Conservation (phyloP, 1,140 invertebrate species). For the Micrasema longulum region DNA sequence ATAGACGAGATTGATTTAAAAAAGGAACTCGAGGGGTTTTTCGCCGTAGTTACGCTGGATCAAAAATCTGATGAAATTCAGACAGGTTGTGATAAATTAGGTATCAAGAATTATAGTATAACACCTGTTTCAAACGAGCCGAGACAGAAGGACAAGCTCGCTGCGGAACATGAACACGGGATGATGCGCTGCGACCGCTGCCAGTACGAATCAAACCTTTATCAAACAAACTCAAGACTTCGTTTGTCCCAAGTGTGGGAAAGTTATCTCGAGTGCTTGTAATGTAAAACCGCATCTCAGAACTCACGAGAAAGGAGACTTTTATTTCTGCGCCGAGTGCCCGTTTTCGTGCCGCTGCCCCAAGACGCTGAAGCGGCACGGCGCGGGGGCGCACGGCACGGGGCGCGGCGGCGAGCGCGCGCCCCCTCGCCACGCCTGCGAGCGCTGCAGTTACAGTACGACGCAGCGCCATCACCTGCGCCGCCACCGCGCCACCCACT, state of each 20-base stretch:
- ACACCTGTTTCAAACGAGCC: no score
- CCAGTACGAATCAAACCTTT: not conserved
- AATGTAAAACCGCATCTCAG: no score
- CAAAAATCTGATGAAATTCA: no score
- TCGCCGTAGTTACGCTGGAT: no score
- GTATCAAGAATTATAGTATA: no score
- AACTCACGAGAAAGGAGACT: not conserved
- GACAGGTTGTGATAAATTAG: no score
- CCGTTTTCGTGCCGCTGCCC: not conserved
- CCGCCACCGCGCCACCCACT: not conserved
- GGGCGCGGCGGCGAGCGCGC: not conserved
- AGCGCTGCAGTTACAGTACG: not conserved
- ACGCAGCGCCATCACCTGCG: not conserved
- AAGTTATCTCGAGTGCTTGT: no score
- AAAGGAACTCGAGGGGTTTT: not conserved
- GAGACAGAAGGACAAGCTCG: no score
- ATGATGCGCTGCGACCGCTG: not conserved
- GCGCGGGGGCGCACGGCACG: not conserved
- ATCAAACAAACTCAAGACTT: no score
- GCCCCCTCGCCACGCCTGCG: not conserved
- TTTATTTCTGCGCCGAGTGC: not conserved
- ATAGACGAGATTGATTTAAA: conserved; percentile 1
- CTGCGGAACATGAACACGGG: no score
- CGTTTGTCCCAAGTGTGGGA: no score
- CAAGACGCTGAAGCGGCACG: not conserved